Evolutionary conservation across 2,888 invertebrate genomes (phyloP).

Genomic region (Flexamia atlantica): DNA sequence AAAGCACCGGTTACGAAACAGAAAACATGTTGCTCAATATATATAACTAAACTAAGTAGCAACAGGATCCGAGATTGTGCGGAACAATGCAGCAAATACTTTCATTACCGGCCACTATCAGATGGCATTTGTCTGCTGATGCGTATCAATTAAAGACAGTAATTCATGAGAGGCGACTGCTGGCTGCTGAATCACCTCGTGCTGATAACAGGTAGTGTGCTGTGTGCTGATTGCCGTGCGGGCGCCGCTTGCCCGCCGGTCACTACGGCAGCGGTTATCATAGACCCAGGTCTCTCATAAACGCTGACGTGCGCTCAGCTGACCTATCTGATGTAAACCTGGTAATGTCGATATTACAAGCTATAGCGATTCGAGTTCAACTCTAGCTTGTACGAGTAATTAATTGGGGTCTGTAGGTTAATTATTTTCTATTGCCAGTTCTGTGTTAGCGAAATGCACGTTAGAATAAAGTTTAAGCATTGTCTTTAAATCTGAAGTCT

Average conservation of each 20-base stretch:
- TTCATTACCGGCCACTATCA: conserved; percentile 15
- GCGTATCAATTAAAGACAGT: conserved; percentile 41
- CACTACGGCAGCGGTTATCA: background rate
- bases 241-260: background rate
- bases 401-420: too few relatives aligned
- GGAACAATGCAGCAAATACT: conserved; percentile 37
- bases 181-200: background rate
- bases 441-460: too few relatives aligned
- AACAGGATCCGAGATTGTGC: background rate
- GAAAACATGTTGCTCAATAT: conserved; percentile 21
- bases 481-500: too few relatives aligned
- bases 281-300: background rate
- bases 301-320: background rate
- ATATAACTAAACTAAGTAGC: conserved; percentile 40
- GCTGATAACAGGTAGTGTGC: background rate
- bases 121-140: conserved; percentile 22
- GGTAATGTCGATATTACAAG: background rate
- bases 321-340: background rate
- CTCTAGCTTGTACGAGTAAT: background rate
- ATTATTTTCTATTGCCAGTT: too few relatives aligned
- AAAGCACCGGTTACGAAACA: conserved; percentile 18
- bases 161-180: conserved; percentile 19
- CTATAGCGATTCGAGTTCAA: background rate
- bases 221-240: background rate
- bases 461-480: too few relatives aligned